Percentiles rank a stretch among this genome's conserved stretches.
Evolutionary conservation across 2,113 vertebrate species (phyloP).

Genomic region (Alethe castanea): DNA sequence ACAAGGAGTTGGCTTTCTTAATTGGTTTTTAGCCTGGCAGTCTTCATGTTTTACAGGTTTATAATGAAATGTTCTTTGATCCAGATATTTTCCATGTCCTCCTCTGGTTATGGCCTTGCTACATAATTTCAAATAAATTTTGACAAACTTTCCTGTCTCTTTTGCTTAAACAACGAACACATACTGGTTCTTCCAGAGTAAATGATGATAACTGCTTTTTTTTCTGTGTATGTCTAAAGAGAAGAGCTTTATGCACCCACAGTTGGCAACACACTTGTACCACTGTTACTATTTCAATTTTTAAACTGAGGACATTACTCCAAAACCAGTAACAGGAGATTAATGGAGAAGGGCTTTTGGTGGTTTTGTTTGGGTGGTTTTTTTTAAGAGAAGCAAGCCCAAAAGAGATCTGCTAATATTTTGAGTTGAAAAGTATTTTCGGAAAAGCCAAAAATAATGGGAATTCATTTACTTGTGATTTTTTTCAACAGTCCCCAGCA

Average conservation of each 20-base stretch:
- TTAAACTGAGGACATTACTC: background rate
- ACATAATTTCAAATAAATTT: background rate
- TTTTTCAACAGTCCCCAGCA: fast-evolving
- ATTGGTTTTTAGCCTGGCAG: background rate
- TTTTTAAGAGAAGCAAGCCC: background rate
- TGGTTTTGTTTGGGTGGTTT: background rate
- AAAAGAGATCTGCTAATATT: background rate
- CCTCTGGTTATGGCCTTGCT: background rate
- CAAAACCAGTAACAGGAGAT: background rate
- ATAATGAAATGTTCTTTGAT: background rate
- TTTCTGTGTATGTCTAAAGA: background rate
- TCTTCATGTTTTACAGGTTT: background rate
- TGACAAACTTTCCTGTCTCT: background rate
- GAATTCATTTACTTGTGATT: background rate
- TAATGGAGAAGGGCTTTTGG: background rate
- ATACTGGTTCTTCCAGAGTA: background rate
- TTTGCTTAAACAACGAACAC: background rate
- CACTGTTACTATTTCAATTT: background rate
- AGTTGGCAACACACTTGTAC: background rate
- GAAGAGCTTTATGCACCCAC: background rate
- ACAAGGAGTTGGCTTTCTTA: background rate
- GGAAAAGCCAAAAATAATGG: background rate
- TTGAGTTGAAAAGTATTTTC: background rate
- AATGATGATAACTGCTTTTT: background rate
- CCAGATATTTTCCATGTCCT: background rate